Evolutionary conservation across 2,113 vertebrate genomes (phyloP), one percentile per base, ranked within the genome.

Genomic region (Podocnemis expansa): DNA sequence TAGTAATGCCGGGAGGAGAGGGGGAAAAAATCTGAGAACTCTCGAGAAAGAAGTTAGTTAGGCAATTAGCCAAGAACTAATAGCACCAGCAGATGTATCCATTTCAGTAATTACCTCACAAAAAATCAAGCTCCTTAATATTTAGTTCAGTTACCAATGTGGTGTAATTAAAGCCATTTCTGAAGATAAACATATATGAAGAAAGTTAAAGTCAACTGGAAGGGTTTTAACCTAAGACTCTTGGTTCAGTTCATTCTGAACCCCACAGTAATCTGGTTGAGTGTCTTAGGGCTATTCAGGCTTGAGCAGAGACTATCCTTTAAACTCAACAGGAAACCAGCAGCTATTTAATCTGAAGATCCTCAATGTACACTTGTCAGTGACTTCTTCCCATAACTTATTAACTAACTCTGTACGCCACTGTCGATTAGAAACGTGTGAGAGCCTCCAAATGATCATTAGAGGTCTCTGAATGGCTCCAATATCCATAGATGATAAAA

Each of bases 321-420:
- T 88, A 91, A 84, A 85, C 63, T 92, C 84, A 92, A 80, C 34
- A 52, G 91, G 55, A 94, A 83, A 63, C 70, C 4, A 0, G 0
- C 1, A 12, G 45, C 22, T 89, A 88, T 91, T 80, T 93, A 78
- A 89, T 92, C 90, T 89, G 24, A 96, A 96, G 85, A 60, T 78
- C 49, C 43, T 89, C 51, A 88, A 51, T 70, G 67, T 82, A 81
- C 78, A 34, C 54, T 63, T 58, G 93, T 88, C 91, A 43, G 16
- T 25, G 49, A 70, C 76, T 92, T 88, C 81, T 92, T 85, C 80
- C n/a, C 24, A 2, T 34, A 89, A n/a, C 9, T 49, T 70, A 43
- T 75, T 95, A 87, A 96, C 91, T 54, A 94, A 89, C 56, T 92
- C 5, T 19, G 88, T 51, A 5, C 16, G 10, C 55, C 84, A 79